Evolutionary conservation across 2,113 vertebrate genomes (phyloP).

Genomic region (Psephotus haematonotus): DNA sequence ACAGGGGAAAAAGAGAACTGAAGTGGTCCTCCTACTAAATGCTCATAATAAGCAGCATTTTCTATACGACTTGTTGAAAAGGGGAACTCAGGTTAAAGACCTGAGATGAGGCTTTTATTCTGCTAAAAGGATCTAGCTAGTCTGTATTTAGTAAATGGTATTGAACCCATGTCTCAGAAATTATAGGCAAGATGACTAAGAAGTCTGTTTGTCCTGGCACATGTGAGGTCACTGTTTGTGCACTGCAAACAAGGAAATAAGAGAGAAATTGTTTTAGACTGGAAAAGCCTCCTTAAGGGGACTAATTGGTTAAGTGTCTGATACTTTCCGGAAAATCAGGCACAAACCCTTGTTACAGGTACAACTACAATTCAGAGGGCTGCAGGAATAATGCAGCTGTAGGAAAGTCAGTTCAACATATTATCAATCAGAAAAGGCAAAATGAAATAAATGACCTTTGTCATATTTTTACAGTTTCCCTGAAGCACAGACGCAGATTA

Average conservation of each 20-base stretch:
- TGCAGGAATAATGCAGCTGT: not conserved
- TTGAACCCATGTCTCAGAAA: not conserved
- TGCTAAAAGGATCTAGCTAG: not conserved
- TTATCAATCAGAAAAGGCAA: not conserved
- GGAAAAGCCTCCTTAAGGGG: not conserved
- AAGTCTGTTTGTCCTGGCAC: not conserved
- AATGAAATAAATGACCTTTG: not conserved
- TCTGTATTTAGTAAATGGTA: not conserved
- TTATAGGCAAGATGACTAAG: not conserved
- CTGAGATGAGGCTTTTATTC: not conserved
- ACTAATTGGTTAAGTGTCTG: not conserved
- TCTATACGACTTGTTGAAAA: not conserved
- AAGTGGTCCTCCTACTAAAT: not conserved
- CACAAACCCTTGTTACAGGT: not conserved
- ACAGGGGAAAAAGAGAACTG: not conserved
- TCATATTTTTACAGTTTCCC: not conserved
- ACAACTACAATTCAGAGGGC: not conserved
- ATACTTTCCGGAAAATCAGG: not conserved
- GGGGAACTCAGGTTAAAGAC: not conserved
- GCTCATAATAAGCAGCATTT: not conserved
- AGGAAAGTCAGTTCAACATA: not conserved
- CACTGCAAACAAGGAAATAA: not conserved
- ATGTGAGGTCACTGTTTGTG: not conserved
- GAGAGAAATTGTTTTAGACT: not conserved
- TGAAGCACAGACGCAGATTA: not conserved